Conservation (phyloP, 2,797 vertebrate species). For the Vespertilio murinus region DNA sequence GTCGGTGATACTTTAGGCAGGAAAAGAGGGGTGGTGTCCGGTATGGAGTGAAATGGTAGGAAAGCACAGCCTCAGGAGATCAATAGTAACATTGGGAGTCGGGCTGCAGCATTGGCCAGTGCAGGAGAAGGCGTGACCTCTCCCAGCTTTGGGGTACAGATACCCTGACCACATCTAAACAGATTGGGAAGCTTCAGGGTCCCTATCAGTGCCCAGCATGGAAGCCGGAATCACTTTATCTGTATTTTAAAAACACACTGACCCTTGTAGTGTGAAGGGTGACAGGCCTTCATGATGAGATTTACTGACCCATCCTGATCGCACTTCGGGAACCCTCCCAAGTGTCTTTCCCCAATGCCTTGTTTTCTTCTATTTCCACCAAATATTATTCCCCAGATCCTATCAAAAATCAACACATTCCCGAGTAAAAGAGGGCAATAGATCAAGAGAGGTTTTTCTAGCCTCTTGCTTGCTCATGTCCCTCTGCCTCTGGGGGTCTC, state of each 20-base stretch:
- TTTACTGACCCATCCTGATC: not conserved
- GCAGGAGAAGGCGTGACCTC: not conserved
- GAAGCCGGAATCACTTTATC: not conserved
- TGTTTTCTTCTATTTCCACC: not conserved
- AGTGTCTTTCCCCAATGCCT: not conserved
- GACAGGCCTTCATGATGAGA: not conserved
- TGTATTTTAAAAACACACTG: not conserved
- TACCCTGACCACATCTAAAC: not conserved
- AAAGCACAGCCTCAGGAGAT: not conserved
- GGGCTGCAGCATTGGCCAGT: accelerated
- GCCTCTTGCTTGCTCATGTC: not conserved
- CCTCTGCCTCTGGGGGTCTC: not conserved
- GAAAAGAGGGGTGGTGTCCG: not conserved
- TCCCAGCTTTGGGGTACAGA: too few species aligned
- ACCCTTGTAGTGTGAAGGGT: not conserved
- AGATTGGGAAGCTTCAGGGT: not conserved
- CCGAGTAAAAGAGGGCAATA: not conserved
- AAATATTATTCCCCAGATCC: not conserved
- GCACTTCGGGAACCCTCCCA: not conserved
- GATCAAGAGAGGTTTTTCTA: not conserved
- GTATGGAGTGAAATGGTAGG: not conserved
- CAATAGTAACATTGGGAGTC: too few species aligned
- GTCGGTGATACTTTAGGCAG: not conserved
- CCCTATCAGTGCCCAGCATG: not conserved
- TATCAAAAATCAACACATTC: not conserved